phyloP scores from a whole-genome alignment of 2,113 vertebrate species.

The Ploceus nigricollis region DNA sequence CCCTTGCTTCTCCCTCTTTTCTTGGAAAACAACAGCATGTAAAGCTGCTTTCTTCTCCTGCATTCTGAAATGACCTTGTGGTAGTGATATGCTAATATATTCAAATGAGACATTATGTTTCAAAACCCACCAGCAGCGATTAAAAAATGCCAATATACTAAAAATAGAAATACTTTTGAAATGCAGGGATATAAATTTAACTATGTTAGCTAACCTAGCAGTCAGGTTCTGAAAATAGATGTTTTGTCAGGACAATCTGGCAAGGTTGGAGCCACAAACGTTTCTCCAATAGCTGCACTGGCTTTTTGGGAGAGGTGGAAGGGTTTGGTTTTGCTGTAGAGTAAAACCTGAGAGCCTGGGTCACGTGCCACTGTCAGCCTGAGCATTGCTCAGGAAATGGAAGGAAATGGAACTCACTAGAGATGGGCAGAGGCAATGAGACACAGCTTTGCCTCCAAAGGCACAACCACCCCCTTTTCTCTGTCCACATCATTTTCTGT shows the following conservation, averaged over 20 bases:
- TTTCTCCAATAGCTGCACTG: not conserved
- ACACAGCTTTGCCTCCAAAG: not conserved
- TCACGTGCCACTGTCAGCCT: fast-evolving
- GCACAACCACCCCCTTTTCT: fast-evolving
- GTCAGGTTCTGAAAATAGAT: not conserved
- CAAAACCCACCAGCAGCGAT: constrained; percentile 33
- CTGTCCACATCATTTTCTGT: not conserved
- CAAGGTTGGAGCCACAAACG: not conserved
- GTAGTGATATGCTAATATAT: constrained; percentile 54
- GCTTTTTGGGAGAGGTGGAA: fast-evolving
- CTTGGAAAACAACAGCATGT: not conserved
- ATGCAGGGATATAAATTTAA: not conserved
- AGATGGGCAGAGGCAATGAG: not conserved
- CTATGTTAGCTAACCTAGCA: not conserved
- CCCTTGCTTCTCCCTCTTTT: not conserved
- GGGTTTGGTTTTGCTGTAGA: not conserved
- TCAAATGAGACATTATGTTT: constrained; percentile 59
- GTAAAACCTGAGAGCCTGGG: not conserved
- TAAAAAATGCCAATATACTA: constrained; percentile 41
- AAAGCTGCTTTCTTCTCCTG: constrained; percentile 25
- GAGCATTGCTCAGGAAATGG: not conserved
- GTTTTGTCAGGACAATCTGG: not conserved
- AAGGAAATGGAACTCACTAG: not conserved
- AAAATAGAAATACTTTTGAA: constrained; percentile 42
- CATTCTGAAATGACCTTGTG: constrained; percentile 50